Evolutionary conservation across 2,888 invertebrate genomes (phyloP).

Genomic region (Teleiodes luculella): DNA sequence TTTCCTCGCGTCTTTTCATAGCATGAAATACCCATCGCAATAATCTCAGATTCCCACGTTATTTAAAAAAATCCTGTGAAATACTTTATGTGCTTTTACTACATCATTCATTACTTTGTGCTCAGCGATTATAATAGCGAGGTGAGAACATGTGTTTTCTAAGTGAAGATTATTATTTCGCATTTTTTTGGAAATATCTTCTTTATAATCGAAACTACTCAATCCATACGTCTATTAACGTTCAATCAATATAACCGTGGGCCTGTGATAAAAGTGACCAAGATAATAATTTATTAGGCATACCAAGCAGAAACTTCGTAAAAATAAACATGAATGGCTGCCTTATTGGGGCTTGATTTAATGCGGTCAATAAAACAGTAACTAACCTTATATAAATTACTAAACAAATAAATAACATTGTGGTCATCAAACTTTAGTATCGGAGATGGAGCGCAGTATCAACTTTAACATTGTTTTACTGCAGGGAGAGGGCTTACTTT

Average conservation of each 20-base stretch:
- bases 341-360: conserved; percentile 79
- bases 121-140: too few species aligned
- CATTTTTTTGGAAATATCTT: background rate
- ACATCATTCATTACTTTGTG: too few species aligned
- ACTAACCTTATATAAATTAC: conserved; percentile 79
- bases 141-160: too few species aligned
- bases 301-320: conserved; percentile 76
- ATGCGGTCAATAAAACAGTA: conserved; percentile 76
- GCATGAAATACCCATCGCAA: too few species aligned
- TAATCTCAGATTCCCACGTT: too few species aligned
- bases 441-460: conserved; percentile 34
- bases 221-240: conserved; percentile 52
- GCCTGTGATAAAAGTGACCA: conserved; percentile 76
- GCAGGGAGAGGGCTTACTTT: background rate
- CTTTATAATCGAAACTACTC: conserved; percentile 5
- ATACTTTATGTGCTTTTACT: too few species aligned
- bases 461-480: conserved; percentile 42
- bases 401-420: conserved; percentile 77
- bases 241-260: conserved; percentile 63
- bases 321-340: conserved; percentile 79
- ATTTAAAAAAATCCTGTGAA: too few species aligned
- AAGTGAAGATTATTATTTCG: too few species aligned
- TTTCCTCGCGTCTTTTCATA: too few species aligned
- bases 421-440: conserved; percentile 70
- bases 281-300: conserved; percentile 74